Percentiles rank a stretch among this genome's conserved stretches.
phyloP scores from a whole-genome alignment of 2,888 invertebrate species.

The Phymatocera aterrima region DNA sequence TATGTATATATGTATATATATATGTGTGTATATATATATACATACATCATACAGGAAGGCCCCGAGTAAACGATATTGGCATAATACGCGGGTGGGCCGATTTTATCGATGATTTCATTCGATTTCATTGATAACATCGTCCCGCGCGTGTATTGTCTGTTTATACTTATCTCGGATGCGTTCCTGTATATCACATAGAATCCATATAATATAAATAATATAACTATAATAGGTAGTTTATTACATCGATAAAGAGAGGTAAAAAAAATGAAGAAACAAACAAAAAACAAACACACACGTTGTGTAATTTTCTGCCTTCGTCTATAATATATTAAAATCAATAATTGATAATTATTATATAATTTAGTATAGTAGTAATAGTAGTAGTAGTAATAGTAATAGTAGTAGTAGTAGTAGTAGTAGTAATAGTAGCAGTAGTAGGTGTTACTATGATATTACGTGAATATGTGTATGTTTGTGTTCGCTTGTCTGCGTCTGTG shows the following conservation, averaged over 20 bases:
- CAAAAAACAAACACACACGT: not conserved
- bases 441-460: slow-evolving; percentile 27
- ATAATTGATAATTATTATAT: too few species aligned
- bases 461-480: too few species aligned
- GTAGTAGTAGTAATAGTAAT: too few species aligned
- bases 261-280: not conserved
- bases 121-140: too few species aligned
- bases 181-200: slow-evolving; percentile 47
- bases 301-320: slow-evolving; percentile 14
- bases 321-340: too few species aligned
- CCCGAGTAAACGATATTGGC: too few species aligned
- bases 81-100: too few species aligned
- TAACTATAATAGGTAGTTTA: slow-evolving; percentile 3
- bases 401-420: too few species aligned
- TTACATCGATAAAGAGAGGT: not conserved
- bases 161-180: slow-evolving; percentile 54
- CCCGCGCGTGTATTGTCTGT: slow-evolving; percentile 46
- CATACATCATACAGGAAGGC: too few species aligned
- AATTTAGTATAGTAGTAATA: too few species aligned
- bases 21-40: slow-evolving; percentile 72
- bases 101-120: slow-evolving; percentile 53
- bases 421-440: too few species aligned
- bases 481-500: slow-evolving; percentile 27
- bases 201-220: slow-evolving; percentile 5
- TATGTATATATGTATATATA: slow-evolving; percentile 73